Evolutionary conservation across 2,113 vertebrate species (phyloP).

Genomic region (Vulpes lagopus): DNA sequence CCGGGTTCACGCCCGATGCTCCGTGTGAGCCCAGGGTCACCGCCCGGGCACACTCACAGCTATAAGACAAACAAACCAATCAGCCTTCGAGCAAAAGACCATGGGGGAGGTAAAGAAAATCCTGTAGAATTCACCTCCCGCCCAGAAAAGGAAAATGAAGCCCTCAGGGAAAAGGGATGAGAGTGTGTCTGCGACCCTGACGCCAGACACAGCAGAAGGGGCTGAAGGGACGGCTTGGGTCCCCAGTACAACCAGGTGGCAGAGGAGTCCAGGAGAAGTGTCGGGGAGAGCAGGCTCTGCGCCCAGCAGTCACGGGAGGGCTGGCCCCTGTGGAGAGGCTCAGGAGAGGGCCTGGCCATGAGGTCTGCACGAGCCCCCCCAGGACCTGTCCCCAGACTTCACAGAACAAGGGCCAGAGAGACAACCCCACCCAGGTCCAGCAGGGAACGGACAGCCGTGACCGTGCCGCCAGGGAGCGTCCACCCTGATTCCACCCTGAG

Average conservation of each 20-base stretch:
- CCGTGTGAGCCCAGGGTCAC: too few relatives aligned
- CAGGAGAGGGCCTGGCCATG: too few relatives aligned
- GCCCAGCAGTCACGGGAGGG: too few relatives aligned
- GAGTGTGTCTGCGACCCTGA: not conserved
- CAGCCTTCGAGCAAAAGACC: not conserved
- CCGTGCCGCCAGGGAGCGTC: rapidly evolving
- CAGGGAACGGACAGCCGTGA: not conserved
- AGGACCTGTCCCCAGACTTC: not conserved
- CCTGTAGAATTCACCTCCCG: not conserved
- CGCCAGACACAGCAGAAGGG: not conserved
- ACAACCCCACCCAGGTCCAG: not conserved
- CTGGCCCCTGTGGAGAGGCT: too few relatives aligned
- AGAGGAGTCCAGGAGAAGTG: not conserved
- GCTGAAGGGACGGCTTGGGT: not conserved
- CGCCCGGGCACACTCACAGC: rapidly evolving
- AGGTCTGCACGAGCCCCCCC: not conserved
- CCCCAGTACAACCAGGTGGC: not conserved
- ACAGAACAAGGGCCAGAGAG: not conserved
- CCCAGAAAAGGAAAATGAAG: not conserved
- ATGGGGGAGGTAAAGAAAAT: not conserved
- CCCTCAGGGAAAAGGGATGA: not conserved
- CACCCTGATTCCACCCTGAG: not conserved
- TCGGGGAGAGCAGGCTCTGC: too few relatives aligned
- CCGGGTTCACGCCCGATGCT: not conserved
- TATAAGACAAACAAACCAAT: not conserved